Percentiles rank a stretch among this genome's conserved stretches.
These are phyloP conservation scores for Pollimyrus isidori DNA, from an alignment of 2,113 vertebrate genomes.

Conservation along the genomic window DNA sequence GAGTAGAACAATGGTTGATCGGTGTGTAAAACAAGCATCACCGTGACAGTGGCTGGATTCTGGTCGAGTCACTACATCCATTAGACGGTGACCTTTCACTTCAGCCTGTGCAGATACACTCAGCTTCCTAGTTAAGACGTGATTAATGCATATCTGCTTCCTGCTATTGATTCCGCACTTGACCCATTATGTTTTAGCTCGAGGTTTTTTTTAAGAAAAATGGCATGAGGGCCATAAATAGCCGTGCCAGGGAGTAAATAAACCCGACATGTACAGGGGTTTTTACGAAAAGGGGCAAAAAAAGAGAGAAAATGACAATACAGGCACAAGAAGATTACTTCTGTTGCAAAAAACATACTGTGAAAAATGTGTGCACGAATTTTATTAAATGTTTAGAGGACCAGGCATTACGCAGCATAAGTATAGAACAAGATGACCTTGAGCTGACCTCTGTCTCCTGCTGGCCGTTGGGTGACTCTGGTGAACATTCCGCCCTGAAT, in stretches of 20 bases:
- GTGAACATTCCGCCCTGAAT: background rate
- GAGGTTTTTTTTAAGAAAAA: background rate
- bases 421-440: background rate
- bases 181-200: background rate
- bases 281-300: background rate
- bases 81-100: background rate
- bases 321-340: background rate
- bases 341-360: background rate
- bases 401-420: background rate
- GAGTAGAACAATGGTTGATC: background rate
- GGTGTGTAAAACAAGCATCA: background rate
- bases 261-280: background rate
- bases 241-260: background rate
- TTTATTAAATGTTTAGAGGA: background rate
- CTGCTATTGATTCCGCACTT: conserved; percentile 13
- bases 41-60: background rate
- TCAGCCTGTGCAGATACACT: background rate
- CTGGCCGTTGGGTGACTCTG: background rate
- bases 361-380: background rate
- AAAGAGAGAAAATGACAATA: background rate
- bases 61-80: background rate
- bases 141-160: conserved; percentile 19
- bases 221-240: background rate
- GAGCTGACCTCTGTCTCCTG: background rate
- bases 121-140: background rate